phyloP scores from a whole-genome alignment of 2,888 invertebrate genomes.

The Girardia tigrina region DNA sequence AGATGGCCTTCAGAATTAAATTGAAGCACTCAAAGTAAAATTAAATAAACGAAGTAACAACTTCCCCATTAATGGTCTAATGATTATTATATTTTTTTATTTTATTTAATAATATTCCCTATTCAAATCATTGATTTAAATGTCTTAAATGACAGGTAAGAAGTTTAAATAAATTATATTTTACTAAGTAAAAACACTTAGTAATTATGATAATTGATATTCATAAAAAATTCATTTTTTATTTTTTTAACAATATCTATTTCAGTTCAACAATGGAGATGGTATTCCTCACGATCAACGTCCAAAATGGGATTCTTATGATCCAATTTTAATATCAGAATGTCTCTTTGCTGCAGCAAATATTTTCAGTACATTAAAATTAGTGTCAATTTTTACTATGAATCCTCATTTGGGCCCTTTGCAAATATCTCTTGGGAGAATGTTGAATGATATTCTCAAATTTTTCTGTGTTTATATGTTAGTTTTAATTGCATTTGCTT shows the following conservation, averaged over 20 bases:
- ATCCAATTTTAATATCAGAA: conserved; percentile 73
- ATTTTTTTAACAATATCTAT: not conserved
- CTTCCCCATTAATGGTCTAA: too few relatives aligned
- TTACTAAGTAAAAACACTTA: too few relatives aligned
- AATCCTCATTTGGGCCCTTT: conserved; percentile 80
- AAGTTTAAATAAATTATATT: too few relatives aligned
- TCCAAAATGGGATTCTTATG: conserved; percentile 83
- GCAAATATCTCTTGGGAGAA: conserved; percentile 65
- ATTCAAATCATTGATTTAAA: too few relatives aligned
- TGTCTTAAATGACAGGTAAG: too few relatives aligned
- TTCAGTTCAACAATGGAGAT: conserved; percentile 6
- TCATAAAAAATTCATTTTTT: not conserved
- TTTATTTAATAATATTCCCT: too few relatives aligned
- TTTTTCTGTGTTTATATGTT: conserved; percentile 73
- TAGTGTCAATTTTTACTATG: conserved; percentile 78
- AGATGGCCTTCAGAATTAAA: too few relatives aligned
- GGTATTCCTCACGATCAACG: not conserved
- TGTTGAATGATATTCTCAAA: conserved; percentile 69
- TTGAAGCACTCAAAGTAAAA: too few relatives aligned
- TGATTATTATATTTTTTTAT: too few relatives aligned
- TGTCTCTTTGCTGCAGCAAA: conserved; percentile 86
- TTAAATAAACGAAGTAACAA: too few relatives aligned
- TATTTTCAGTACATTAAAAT: conserved; percentile 77
- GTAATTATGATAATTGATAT: too few relatives aligned
- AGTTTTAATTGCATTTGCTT: conserved; percentile 72